A percentile compares a stretch with the other conserved stretches of the same genome.
These are phyloP conservation scores for Chelidonichthys spinosus DNA, from an alignment of 2,797 vertebrate species.

Conservation along the genomic window DNA sequence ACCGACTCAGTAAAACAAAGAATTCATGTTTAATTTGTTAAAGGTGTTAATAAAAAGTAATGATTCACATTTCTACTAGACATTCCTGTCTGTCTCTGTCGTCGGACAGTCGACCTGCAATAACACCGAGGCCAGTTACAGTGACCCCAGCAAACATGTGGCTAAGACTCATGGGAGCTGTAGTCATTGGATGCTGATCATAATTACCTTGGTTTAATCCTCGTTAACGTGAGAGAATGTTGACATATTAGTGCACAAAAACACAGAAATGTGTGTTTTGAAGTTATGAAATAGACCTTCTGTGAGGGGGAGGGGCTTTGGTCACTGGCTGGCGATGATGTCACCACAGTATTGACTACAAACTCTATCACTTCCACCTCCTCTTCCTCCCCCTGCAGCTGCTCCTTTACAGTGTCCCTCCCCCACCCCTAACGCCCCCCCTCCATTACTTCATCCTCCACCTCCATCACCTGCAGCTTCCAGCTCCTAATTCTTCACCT, in stretches of 20 bases:
- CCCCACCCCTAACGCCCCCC: background rate
- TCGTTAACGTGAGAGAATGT: background rate
- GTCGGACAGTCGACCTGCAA: conserved; percentile 11
- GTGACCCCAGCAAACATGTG: background rate
- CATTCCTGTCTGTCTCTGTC: background rate
- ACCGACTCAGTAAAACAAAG: background rate
- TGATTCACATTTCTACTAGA: background rate
- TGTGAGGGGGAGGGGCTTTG: conserved; percentile 9
- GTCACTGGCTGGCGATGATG: conserved; percentile 4
- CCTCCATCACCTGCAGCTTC: too few species aligned
- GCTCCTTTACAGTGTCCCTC: conserved; percentile 49
- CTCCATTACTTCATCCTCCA: background rate
- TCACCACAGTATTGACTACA: conserved; percentile 37
- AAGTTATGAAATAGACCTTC: background rate
- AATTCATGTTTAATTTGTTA: background rate
- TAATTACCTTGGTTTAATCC: background rate
- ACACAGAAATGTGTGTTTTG: background rate
- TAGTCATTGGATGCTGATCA: background rate
- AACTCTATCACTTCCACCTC: conserved; percentile 52
- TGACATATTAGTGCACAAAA: background rate
- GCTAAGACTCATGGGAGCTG: conserved; percentile 36
- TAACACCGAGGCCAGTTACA: conserved; percentile 2
- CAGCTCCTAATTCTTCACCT: background rate
- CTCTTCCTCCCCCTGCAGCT: conserved; percentile 44
- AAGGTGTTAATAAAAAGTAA: background rate